phyloP scores from a whole-genome alignment of 2,797 vertebrate genomes.

The Heteromormyrus szaboi region DNA sequence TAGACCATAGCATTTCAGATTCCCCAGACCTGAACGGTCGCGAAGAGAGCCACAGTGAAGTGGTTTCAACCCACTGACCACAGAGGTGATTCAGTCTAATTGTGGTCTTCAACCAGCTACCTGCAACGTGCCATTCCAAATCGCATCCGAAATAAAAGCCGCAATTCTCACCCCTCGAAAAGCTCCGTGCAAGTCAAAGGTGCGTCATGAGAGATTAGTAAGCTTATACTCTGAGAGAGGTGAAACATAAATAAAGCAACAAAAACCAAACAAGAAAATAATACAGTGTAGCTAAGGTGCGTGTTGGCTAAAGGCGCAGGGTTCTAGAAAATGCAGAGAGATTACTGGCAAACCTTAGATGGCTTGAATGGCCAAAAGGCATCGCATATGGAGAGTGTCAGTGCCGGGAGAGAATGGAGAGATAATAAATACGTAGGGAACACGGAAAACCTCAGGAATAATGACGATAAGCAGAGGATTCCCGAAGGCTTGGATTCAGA shows the following conservation, averaged over 20 bases:
- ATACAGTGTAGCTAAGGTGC: neutral
- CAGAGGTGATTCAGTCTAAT: constrained; percentile 4
- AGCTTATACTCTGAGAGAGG: neutral
- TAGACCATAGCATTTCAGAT: neutral
- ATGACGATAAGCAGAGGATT: neutral
- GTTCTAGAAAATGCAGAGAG: neutral
- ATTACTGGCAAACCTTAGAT: neutral
- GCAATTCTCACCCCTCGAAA: neutral
- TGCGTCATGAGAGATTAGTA: neutral
- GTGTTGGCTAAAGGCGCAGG: neutral
- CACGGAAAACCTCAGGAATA: neutral
- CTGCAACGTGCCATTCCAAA: neutral
- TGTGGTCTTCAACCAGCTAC: neutral
- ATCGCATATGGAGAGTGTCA: neutral
- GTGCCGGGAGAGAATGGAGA: neutral
- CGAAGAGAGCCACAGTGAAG: neutral
- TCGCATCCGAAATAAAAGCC: neutral
- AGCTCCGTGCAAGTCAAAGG: neutral
- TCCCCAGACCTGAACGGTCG: neutral
- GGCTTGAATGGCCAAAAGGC: neutral
- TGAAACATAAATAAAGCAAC: neutral
- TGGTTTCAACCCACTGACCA: neutral
- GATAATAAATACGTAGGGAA: neutral
- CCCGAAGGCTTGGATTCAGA: neutral
- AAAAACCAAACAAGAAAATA: neutral